Percentiles rank a stretch among this genome's conserved stretches.
phyloP scores from a whole-genome alignment of 2,797 vertebrate genomes.

The Nannoperca obscura region DNA sequence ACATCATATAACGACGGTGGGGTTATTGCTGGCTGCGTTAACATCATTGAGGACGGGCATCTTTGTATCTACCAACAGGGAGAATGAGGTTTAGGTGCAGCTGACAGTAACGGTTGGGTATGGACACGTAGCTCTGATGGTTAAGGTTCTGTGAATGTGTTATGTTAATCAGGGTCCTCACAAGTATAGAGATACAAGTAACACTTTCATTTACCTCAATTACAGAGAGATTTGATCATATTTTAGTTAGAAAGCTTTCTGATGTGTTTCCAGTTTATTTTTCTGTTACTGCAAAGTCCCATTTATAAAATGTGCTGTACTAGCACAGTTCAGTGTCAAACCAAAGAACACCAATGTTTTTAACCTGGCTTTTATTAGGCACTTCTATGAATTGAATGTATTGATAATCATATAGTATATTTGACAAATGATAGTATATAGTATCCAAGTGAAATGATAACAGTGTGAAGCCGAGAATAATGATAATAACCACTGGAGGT shows the following conservation, averaged over 20 bases:
- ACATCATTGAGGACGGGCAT: conserved; percentile 37
- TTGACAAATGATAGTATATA: not conserved
- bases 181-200: not conserved
- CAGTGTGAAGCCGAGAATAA: not conserved
- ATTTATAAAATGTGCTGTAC: not conserved
- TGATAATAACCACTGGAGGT: not conserved
- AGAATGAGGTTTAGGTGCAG: not conserved
- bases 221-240: no score
- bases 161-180: not conserved
- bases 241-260: no score
- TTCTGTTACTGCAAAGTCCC: not conserved
- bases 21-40: conserved; percentile 54
- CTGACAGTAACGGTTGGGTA: conserved; percentile 1
- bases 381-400: not conserved
- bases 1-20: conserved; percentile 58
- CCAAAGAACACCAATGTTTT: no score
- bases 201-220: not conserved
- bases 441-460: not conserved
- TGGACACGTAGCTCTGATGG: not conserved
- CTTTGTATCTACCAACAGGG: conserved; percentile 2
- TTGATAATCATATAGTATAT: not conserved
- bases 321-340: no score
- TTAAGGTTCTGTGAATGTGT: not conserved
- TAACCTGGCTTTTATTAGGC: not conserved
- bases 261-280: not conserved